phyloP scores from a whole-genome alignment of 1,140 invertebrate species.

The Prorops nasuta region DNA sequence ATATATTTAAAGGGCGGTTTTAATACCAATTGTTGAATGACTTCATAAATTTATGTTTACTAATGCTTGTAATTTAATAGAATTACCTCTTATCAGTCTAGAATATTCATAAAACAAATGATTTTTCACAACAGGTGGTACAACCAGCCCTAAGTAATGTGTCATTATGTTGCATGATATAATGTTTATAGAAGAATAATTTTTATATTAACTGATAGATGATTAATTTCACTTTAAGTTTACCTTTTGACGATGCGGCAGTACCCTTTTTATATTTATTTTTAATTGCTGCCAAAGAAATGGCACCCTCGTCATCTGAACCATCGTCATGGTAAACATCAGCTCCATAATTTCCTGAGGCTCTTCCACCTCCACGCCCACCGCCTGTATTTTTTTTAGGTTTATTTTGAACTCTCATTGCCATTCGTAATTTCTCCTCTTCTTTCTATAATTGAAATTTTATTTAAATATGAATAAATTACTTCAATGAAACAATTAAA shows the following conservation, averaged over 20 bases:
- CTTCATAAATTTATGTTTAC: too few relatives aligned
- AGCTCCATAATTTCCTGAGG: conserved; percentile 59
- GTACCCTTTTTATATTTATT: conserved; percentile 83
- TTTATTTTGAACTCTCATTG: conserved; percentile 74
- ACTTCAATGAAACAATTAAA: conserved; percentile 9
- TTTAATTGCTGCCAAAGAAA: conserved; percentile 92
- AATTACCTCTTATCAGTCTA: too few relatives aligned
- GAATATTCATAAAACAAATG: too few relatives aligned
- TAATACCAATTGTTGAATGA: conserved; percentile 5
- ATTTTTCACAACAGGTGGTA: too few relatives aligned
- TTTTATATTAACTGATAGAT: background rate
- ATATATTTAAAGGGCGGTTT: background rate
- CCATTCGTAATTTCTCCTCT: conserved; percentile 86
- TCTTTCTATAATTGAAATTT: conserved; percentile 70
- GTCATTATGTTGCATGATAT: too few relatives aligned
- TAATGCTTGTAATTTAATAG: too few relatives aligned
- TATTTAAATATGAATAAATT: conserved; percentile 6
- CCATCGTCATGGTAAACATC: conserved; percentile 71
- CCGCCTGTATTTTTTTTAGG: conserved; percentile 63
- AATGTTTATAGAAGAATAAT: conserved; percentile 10
- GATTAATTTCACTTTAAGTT: conserved; percentile 21
- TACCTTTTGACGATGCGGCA: conserved; percentile 53
- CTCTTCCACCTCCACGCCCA: conserved; percentile 59
- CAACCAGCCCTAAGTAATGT: too few relatives aligned
- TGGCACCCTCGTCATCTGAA: conserved; percentile 86